phyloP scores from a whole-genome alignment of 1,140 invertebrate species.

The Wiebesia pumilae region DNA sequence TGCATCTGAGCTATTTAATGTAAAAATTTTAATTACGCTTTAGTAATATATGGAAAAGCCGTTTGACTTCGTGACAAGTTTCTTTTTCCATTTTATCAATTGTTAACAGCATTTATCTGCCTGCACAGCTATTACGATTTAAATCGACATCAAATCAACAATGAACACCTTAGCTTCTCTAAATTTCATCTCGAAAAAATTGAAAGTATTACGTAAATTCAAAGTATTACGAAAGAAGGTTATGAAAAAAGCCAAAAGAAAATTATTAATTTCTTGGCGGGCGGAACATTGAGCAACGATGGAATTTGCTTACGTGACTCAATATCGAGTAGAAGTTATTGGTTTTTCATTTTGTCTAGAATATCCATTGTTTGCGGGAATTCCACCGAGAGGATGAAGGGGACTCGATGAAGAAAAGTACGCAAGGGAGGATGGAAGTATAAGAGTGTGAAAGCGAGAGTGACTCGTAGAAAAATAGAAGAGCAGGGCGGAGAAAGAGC shows the following conservation, averaged over 20 bases:
- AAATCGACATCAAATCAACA: slow-evolving; percentile 2
- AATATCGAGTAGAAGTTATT: slow-evolving; percentile 41
- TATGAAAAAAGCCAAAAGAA: slow-evolving; percentile 17
- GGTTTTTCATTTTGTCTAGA: slow-evolving; percentile 45
- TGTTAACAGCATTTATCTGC: background rate
- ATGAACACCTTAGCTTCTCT: background rate
- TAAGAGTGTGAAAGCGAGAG: slow-evolving; percentile 27
- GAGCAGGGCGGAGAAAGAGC: background rate
- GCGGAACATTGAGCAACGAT: slow-evolving; percentile 23
- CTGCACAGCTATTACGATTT: background rate
- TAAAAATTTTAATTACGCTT: background rate
- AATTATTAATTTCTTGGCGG: slow-evolving; percentile 43
- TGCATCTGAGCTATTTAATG: too few relatives aligned
- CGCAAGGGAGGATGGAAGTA: background rate
- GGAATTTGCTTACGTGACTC: slow-evolving; percentile 49
- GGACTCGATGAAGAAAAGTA: slow-evolving; percentile 33
- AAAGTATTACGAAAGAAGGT: slow-evolving; percentile 20
- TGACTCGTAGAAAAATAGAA: slow-evolving; percentile 12
- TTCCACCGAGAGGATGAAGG: background rate
- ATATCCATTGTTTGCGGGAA: slow-evolving; percentile 45
- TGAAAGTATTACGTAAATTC: too few relatives aligned
- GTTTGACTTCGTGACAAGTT: background rate
- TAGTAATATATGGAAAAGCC: background rate
- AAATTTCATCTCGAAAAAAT: slow-evolving; percentile 41
- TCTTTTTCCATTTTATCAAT: background rate